Percentiles rank a stretch among this genome's conserved stretches.
Evolutionary conservation across 2,888 invertebrate species (phyloP).

Genomic region (Mimas tiliae): DNA sequence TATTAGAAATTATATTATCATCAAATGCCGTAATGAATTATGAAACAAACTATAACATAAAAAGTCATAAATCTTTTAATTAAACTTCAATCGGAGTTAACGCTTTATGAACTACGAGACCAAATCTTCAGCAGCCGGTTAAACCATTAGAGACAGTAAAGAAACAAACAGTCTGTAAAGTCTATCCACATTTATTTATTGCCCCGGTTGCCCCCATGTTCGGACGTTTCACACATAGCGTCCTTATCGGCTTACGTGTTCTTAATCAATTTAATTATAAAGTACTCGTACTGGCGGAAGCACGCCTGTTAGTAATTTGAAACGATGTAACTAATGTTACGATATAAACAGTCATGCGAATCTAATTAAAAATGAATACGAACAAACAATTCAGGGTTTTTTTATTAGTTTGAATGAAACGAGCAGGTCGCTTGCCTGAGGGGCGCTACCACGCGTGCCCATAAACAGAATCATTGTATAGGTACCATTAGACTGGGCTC

Average conservation of each 20-base stretch:
- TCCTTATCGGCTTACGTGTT: conserved; percentile 40
- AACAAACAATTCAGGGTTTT: neutral
- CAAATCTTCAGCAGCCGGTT: neutral
- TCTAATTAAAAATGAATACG: neutral
- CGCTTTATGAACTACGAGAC: neutral
- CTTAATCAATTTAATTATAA: conserved; percentile 37
- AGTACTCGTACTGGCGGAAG: neutral
- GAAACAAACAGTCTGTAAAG: neutral
- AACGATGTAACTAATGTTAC: conserved; percentile 10
- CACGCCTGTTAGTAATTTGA: conserved; percentile 22
- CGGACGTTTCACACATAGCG: conserved; percentile 22
- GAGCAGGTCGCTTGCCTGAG: no score
- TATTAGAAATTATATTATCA: no score
- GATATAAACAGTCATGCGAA: conserved; percentile 20
- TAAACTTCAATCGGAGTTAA: neutral
- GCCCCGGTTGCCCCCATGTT: no score
- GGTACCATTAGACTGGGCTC: no score
- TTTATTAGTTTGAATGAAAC: no score
- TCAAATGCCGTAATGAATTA: no score
- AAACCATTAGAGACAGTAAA: neutral
- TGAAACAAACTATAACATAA: no score
- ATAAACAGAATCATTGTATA: no score
- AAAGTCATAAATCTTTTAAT: neutral
- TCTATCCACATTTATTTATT: conserved; percentile 20
- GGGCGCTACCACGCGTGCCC: no score